These are phyloP conservation scores for Uromys caudimaculatus DNA, from an alignment of 2,797 vertebrate species.

Conservation along the genomic window DNA sequence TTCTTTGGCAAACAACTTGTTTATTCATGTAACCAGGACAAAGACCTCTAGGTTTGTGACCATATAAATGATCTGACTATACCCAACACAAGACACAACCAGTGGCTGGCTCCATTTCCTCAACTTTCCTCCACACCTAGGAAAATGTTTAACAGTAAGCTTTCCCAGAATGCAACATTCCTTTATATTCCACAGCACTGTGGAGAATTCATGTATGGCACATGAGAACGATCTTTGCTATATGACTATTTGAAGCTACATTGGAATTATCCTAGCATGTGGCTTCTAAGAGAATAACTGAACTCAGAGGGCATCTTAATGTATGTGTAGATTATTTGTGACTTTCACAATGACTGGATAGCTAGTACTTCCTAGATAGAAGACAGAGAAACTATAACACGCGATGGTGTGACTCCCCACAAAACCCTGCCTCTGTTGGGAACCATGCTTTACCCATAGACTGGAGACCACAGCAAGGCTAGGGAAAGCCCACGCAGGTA, in stretches of 20 bases:
- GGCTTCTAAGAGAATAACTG: neutral
- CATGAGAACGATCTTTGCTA: neutral
- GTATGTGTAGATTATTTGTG: neutral
- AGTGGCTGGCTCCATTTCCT: neutral
- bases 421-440: neutral
- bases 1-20: conserved; percentile 2
- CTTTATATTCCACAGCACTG: neutral
- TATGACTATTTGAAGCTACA: neutral
- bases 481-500: neutral
- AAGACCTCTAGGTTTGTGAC: neutral
- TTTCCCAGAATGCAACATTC: neutral
- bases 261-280: neutral
- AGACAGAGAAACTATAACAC: neutral
- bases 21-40: conserved; percentile 2
- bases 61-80: neutral
- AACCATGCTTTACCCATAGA: neutral
- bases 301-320: neutral
- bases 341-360: neutral
- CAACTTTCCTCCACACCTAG: neutral
- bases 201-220: neutral
- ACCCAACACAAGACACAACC: neutral
- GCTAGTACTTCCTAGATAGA: neutral
- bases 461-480: neutral
- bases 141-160: neutral
- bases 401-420: neutral